Evolutionary conservation across 2,113 vertebrate species (phyloP).

Genomic region (Rutilus rutilus): DNA sequence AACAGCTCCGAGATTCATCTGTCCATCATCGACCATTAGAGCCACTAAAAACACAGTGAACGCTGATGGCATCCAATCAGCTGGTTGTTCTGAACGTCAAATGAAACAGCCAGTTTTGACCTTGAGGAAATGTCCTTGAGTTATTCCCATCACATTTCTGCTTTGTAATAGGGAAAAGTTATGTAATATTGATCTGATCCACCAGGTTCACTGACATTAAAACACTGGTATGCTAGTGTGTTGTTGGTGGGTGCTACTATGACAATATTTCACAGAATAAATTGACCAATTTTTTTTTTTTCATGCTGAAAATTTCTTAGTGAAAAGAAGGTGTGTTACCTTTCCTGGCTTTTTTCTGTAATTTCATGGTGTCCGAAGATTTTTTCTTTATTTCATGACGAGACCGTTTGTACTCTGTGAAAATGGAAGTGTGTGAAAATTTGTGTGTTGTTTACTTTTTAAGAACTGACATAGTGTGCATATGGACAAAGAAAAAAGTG

Average conservation of each 20-base stretch:
- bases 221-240: neutral
- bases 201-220: conserved; percentile 23
- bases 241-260: conserved; percentile 18
- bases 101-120: conserved; percentile 26
- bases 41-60: conserved; percentile 7
- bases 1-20: neutral
- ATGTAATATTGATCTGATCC: conserved; percentile 27
- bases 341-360: conserved; percentile 98
- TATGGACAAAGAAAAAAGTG: neutral
- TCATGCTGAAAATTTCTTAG: neutral
- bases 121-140: conserved; percentile 50
- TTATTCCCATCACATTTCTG: conserved; percentile 22
- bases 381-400: conserved; percentile 99
- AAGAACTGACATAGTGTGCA: neutral
- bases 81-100: neutral
- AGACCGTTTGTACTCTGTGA: conserved; percentile 93
- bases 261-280: neutral
- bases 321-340: conserved; percentile 71
- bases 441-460: neutral
- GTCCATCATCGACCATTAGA: neutral
- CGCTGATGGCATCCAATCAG: neutral
- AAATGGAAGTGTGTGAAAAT: conserved; percentile 10
- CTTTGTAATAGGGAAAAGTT: conserved; percentile 5
- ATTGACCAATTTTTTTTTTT: neutral
- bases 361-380: conserved; percentile 95